A percentile compares a stretch with the other conserved stretches of the same genome.
These are phyloP conservation scores for Pempheris klunzingeri DNA, from an alignment of 2,797 vertebrate species.

Conservation along the genomic window DNA sequence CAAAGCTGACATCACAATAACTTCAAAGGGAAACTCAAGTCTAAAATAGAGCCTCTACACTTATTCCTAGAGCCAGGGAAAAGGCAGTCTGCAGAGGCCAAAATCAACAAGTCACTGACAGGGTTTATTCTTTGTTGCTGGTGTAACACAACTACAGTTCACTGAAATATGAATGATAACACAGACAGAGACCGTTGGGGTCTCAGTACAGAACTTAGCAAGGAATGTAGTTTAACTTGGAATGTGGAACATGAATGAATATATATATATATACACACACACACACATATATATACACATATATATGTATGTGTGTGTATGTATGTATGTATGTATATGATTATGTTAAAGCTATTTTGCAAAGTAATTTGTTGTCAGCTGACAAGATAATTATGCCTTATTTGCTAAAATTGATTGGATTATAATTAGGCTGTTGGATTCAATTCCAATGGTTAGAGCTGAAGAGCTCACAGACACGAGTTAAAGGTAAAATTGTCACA, in stretches of 20 bases:
- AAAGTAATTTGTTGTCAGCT: neutral
- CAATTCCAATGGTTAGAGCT: neutral
- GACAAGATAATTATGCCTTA: no score
- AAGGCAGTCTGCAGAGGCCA: neutral
- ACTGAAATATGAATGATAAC: slow-evolving; percentile 16
- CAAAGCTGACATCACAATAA: slow-evolving; percentile 12
- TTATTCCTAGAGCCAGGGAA: neutral
- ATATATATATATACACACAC: no score
- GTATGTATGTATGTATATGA: neutral
- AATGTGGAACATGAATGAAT: no score
- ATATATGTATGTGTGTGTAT: no score
- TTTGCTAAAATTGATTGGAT: neutral
- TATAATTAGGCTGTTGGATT: neutral
- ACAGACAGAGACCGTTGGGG: neutral
- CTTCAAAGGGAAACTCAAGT: slow-evolving; percentile 28
- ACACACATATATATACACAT: no score
- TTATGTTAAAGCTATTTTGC: neutral
- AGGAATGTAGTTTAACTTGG: no score
- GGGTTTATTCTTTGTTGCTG: slow-evolving; percentile 18
- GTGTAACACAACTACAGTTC: neutral
- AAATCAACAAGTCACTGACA: slow-evolving; percentile 6
- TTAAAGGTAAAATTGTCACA: slow-evolving; percentile 4
- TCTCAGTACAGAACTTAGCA: neutral
- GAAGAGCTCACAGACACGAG: neutral
- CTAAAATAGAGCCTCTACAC: slow-evolving; percentile 14